Conservation (phyloP, 2,888 invertebrate species). For the Oithona nana region DNA sequence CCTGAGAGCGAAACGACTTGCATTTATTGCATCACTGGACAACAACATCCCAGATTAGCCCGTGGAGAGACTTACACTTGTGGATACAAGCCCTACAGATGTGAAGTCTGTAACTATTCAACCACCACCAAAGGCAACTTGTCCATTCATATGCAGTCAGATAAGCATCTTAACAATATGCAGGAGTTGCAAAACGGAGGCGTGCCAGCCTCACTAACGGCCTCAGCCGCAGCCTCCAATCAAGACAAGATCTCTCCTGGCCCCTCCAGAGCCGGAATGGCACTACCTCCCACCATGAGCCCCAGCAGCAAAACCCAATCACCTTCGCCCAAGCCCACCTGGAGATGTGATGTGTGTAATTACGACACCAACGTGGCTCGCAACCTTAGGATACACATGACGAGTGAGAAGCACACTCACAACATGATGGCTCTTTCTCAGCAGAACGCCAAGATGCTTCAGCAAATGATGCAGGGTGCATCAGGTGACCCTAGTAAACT, state of each 20-base stretch:
- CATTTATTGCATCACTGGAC: slow-evolving; percentile 91
- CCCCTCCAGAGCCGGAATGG: slow-evolving; percentile 28
- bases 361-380: slow-evolving; percentile 94
- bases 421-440: slow-evolving; percentile 79
- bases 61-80: slow-evolving; percentile 97
- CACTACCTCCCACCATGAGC: slow-evolving; percentile 25
- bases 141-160: slow-evolving; percentile 99
- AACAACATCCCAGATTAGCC: slow-evolving; percentile 89
- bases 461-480: slow-evolving; percentile 39
- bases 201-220: slow-evolving; percentile 23
- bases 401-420: slow-evolving; percentile 93
- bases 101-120: slow-evolving; percentile 96
- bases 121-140: slow-evolving; percentile 99
- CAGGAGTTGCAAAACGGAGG: slow-evolving; percentile 82
- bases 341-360: slow-evolving; percentile 91
- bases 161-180: slow-evolving; percentile 98
- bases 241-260: slow-evolving; percentile 22
- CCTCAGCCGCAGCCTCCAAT: not conserved
- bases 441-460: slow-evolving; percentile 91
- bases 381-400: slow-evolving; percentile 93
- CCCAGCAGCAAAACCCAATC: slow-evolving; percentile 20
- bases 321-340: slow-evolving; percentile 73
- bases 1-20: slow-evolving; percentile 92
- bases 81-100: slow-evolving; percentile 92
- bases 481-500: not conserved